Evolutionary conservation across 2,888 invertebrate species (phyloP).

Genomic region (Apotomis capreana): DNA sequence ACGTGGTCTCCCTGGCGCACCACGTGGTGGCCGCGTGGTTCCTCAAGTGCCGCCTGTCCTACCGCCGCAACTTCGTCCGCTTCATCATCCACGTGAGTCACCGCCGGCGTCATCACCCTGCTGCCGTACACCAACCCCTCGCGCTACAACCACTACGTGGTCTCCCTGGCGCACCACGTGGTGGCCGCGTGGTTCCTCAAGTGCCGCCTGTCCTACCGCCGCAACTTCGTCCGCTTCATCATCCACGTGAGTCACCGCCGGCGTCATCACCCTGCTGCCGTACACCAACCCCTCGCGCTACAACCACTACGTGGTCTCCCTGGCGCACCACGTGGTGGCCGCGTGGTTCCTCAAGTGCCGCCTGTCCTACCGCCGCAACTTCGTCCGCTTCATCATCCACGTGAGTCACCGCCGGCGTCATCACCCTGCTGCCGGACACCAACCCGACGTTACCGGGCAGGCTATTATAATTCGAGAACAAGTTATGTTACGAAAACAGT

Average conservation of each 20-base stretch:
- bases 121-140: conserved; percentile 44
- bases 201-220: conserved; percentile 93
- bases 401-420: too few relatives aligned
- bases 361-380: conserved; percentile 92
- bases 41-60: conserved; percentile 94
- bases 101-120: conserved; percentile 90
- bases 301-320: too few relatives aligned
- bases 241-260: conserved; percentile 93
- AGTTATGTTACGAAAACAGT: too few relatives aligned
- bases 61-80: conserved; percentile 93
- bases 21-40: conserved; percentile 99
- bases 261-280: conserved; percentile 83
- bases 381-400: conserved; percentile 58
- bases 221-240: conserved; percentile 95
- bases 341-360: conserved; percentile 85
- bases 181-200: conserved; percentile 99
- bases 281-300: too few relatives aligned
- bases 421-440: too few relatives aligned
- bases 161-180: conserved; percentile 89
- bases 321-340: too few relatives aligned
- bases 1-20: conserved; percentile 97
- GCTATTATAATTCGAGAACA: too few relatives aligned
- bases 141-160: conserved; percentile 79
- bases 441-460: too few relatives aligned
- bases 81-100: conserved; percentile 92